Base-by-base conservation (phyloP, 1,140 invertebrate genomes). In the Arctopsyche grandis region DNA sequence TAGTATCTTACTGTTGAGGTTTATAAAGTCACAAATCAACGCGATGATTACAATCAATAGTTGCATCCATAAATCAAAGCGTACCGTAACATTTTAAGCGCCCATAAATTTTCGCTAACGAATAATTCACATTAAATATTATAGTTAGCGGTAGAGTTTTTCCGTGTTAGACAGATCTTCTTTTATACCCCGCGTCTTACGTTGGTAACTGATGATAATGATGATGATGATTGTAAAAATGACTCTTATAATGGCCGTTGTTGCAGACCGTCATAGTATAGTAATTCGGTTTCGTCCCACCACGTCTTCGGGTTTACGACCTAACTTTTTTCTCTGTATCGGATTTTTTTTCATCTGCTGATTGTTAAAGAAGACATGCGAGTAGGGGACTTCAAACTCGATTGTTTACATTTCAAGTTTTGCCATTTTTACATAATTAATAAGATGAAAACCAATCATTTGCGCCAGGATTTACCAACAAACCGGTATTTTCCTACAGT, bases 271-370 rank as follows among this genome's bases (percentile, higher is more conserved):
- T 10, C 63, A 66, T 38, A 66, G 22, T 66, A 12, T 52, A 16
- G 16, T 52, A 16, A 52, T 66, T 66, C 63, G 9, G 63, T 12
- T 66, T 66, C 58, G n/a, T 60, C 58, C 19, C 63, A 29, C 63
- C 24, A 24, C 12, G 19, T 24, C 63, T 66, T 1, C 63, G 63
- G 24, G 63, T 66, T 66, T 66, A 66, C 63, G 63, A 66, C 63
- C 21, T 19, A 66, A 66, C 63, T 66, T 29, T 66, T 66, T 29
- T 66, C 21, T 66, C 24, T 66, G 10, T 66, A 29, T 66, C 24
- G 9, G 24, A 21, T 60, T 66, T 66, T 66, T 66, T 29, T 12
- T 26, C 63, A 26, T 12, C n/a, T 66, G 24, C 9, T 22, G 63
- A 66, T 66, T 66, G 63, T 66, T 22, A 22, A 12, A 22, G 29